Percentiles rank a stretch among this genome's conserved stretches.
These are phyloP conservation scores for Bombus breviceps DNA, from an alignment of 1,140 invertebrate genomes.

Conservation along the genomic window DNA sequence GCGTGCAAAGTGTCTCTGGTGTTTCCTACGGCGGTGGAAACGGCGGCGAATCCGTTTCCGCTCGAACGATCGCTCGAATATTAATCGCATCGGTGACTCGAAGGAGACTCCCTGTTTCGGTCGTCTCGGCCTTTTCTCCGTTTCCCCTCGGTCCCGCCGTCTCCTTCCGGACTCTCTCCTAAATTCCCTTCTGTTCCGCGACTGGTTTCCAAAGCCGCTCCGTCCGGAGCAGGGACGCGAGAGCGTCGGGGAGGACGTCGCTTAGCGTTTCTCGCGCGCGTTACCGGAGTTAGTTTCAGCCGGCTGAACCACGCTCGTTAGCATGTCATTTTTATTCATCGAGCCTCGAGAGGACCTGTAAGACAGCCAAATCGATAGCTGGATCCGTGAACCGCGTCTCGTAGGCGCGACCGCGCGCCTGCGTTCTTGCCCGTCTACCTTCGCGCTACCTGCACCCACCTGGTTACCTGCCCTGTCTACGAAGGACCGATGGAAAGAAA, in stretches of 20 bases:
- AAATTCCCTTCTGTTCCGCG: neutral
- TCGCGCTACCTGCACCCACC: neutral
- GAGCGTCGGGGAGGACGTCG: constrained; percentile 3
- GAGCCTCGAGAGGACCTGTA: constrained; percentile 48
- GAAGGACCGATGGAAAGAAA: neutral
- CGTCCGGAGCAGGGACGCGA: neutral
- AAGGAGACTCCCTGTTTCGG: constrained; percentile 26
- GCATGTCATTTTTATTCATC: constrained; percentile 58
- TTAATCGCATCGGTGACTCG: constrained; percentile 49
- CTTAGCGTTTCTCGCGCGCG: constrained; percentile 43
- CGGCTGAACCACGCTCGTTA: constrained; percentile 51
- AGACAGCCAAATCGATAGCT: constrained; percentile 53
- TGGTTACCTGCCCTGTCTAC: neutral
- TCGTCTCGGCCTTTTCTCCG: constrained; percentile 7
- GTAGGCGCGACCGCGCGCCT: constrained; percentile 51
- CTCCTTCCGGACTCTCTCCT: neutral
- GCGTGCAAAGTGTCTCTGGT: neutral
- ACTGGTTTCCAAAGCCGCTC: constrained; percentile 14
- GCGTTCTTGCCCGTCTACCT: constrained; percentile 8
- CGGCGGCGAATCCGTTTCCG: constrained; percentile 26
- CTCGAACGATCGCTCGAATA: constrained; percentile 40
- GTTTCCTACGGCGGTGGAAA: neutral
- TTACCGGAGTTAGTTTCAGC: constrained; percentile 35
- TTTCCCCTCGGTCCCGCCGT: neutral
- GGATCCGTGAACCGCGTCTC: constrained; percentile 38